Conservation (phyloP, 2,888 invertebrate genomes). For the Rhagonycha lutea region DNA sequence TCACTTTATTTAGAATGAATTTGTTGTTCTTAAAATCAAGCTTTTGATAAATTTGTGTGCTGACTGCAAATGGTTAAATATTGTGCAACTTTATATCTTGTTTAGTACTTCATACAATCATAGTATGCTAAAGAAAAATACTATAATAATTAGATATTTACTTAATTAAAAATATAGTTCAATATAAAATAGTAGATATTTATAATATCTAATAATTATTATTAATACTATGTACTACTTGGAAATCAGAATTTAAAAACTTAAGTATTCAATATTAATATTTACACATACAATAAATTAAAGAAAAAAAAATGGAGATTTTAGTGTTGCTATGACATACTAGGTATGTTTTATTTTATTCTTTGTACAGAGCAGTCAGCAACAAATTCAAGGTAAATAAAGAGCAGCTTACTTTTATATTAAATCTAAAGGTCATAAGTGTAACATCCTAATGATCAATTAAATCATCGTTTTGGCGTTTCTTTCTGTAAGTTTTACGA, state of each 20-base stretch:
- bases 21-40: neutral
- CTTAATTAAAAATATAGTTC: neutral
- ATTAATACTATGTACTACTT: neutral
- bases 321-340: neutral
- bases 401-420: neutral
- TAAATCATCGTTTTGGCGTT: neutral
- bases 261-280: neutral
- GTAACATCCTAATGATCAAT: neutral
- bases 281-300: neutral
- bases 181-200: neutral
- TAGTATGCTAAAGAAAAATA: neutral
- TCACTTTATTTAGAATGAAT: neutral
- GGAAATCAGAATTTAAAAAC: neutral
- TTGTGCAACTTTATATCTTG: neutral
- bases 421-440: neutral
- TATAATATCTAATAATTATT: no score
- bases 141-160: neutral
- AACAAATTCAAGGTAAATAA: neutral
- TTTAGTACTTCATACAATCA: neutral
- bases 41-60: neutral
- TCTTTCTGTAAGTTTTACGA: neutral
- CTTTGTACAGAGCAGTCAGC: neutral
- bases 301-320: neutral
- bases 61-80: neutral
- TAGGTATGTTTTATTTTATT: neutral